Conservation (phyloP, 2,888 invertebrate species). For the Crocallis elinguaria region DNA sequence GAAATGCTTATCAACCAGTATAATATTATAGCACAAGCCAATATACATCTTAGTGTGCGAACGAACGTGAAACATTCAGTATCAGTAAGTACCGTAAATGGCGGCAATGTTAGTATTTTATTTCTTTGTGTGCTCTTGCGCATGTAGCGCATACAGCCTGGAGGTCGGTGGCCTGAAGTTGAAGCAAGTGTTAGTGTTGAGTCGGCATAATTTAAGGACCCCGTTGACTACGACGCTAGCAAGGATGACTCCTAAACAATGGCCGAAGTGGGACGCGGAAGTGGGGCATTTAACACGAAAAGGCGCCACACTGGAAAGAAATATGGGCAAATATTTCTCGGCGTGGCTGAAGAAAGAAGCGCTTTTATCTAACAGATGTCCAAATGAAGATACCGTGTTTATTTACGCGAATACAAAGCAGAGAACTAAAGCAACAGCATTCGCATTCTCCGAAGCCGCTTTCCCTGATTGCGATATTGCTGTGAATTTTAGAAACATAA, state of each 20-base stretch:
- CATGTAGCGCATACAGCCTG: slow-evolving; percentile 1
- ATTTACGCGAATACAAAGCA: slow-evolving; percentile 65
- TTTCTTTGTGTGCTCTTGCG: not conserved
- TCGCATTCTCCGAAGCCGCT: slow-evolving; percentile 57
- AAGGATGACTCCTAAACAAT: slow-evolving; percentile 50
- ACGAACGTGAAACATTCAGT: not conserved
- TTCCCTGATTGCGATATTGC: slow-evolving; percentile 59
- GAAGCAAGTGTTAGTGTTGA: slow-evolving; percentile 61
- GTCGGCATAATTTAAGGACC: slow-evolving; percentile 66
- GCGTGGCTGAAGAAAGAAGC: slow-evolving; percentile 56
- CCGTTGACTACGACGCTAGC: slow-evolving; percentile 55
- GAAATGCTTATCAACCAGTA: no score
- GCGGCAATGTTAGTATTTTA: slow-evolving; percentile 3
- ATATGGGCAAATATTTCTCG: slow-evolving; percentile 63
- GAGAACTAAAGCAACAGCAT: slow-evolving; percentile 62
- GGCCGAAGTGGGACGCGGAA: slow-evolving; percentile 57
- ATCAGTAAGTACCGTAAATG: slow-evolving; percentile 11
- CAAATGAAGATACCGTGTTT: slow-evolving; percentile 46
- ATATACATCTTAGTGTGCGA: no score
- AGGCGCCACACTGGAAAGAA: slow-evolving; percentile 62
- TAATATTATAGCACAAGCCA: no score
- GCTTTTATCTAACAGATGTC: slow-evolving; percentile 54
- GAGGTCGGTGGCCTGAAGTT: slow-evolving; percentile 19
- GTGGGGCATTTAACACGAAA: slow-evolving; percentile 61
- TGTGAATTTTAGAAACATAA: slow-evolving; percentile 47